Evolutionary conservation across 2,797 vertebrate genomes (phyloP), one percentile per base, ranked within the genome.

Genomic region (Microcaecilia unicolor): DNA sequence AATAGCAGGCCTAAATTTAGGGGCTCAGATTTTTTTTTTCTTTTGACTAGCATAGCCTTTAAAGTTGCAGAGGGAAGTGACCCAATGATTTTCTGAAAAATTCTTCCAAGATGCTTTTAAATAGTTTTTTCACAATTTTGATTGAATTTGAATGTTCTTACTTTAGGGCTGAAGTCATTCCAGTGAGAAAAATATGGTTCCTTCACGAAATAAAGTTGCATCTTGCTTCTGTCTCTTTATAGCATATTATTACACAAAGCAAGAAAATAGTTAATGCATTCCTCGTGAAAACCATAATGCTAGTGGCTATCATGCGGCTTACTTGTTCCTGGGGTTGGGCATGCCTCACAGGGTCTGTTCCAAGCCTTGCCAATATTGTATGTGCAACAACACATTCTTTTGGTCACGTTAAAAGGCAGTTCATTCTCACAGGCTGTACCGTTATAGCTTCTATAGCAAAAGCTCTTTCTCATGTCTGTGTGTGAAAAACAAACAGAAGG

Each of bases 281-380:
- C 24, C 6, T 4, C 14, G 41, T 38, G 3, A 16, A 26, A 24
- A 7, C 9, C 19, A 11, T 22, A 2, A 21, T 37, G 0, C 0
- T 1, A 6, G 22, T 24, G 12, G 18, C 3, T 22, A 32, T 0
- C 15, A 21, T 5, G 31, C 18, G 18, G 7, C 60, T 67, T 41
- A 89, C 87, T 74, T 40, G 81, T 81, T 45, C 80, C 83, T 25
- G 83, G 78, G 3, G 51, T 59, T 13, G 87, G 84, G 37, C 87
- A 91, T 0, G 63, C 65, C 18, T 88, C 80, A 53, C 87, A 90
- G 2, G 81, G 82, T 16, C 84, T 88, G 55, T 83, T 90, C 88
- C 87, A 91, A 42, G 81, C 85, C 66, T 89, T 88, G 6, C 86
- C 88, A 33, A 90, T 74, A 5, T 87, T 90, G 29, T 86, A 85